Conservation (phyloP, 2,888 invertebrate genomes). For the Thecocarcelia acutangulata region DNA sequence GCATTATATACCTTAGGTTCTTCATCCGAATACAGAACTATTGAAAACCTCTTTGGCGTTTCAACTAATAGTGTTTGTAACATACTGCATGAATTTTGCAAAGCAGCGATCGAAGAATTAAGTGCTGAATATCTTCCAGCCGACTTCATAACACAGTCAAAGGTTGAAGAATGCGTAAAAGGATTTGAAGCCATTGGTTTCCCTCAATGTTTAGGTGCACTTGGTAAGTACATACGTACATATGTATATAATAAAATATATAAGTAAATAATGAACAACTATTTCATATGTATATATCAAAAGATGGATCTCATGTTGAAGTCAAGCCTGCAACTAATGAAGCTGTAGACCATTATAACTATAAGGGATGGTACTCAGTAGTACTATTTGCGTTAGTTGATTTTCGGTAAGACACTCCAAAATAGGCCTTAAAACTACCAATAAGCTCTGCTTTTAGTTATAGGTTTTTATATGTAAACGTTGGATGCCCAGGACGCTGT, state of each 20-base stretch:
- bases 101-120: constrained; percentile 15
- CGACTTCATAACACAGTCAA: constrained; percentile 16
- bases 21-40: constrained; percentile 44
- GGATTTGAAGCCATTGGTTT: constrained; percentile 48
- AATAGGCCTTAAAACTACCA: not conserved
- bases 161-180: constrained; percentile 32
- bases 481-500: constrained; percentile 36
- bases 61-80: constrained; percentile 17
- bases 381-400: constrained; percentile 34
- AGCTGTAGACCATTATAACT: constrained; percentile 50
- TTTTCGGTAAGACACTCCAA: not conserved
- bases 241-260: not conserved
- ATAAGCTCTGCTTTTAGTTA: constrained; percentile 7
- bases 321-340: constrained; percentile 22
- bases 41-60: constrained; percentile 52
- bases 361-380: constrained; percentile 27
- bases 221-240: constrained; percentile 18
- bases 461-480: constrained; percentile 43
- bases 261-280: not conserved
- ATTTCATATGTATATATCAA: too few relatives aligned
- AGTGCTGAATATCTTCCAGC: constrained; percentile 16
- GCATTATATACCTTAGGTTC: constrained; percentile 45
- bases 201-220: constrained; percentile 18
- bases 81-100: constrained; percentile 37
- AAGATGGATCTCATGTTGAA: constrained; percentile 57